Percentiles rank a stretch among this genome's conserved stretches.
Conservation (phyloP, 2,113 vertebrate genomes). For the Salvelinus fontinalis region DNA sequence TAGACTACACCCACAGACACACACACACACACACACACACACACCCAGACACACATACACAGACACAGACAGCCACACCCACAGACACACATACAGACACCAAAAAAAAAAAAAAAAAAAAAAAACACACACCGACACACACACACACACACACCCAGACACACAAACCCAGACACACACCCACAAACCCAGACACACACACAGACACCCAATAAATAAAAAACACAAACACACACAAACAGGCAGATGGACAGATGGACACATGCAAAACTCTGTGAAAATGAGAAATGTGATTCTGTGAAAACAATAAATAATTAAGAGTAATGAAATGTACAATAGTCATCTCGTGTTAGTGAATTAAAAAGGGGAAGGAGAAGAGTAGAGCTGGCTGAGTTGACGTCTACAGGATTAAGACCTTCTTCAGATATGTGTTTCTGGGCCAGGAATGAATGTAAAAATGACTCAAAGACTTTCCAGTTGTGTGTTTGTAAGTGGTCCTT, state of each 20-base stretch:
- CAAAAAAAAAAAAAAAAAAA: not conserved
- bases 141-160: constrained; percentile 1
- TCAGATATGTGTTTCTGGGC: constrained; percentile 26
- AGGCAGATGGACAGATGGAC: too few relatives aligned
- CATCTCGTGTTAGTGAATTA: not conserved
- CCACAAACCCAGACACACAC: constrained; percentile 3
- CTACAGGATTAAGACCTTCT: constrained; percentile 38
- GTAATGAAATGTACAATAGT: too few relatives aligned
- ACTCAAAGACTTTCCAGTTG: constrained; percentile 32
- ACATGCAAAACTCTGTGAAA: too few relatives aligned
- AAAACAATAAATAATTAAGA: too few relatives aligned
- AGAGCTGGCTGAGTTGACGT: constrained; percentile 12
- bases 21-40: constrained; percentile 11
- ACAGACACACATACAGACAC: not conserved
- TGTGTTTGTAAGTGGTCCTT: constrained; percentile 41
- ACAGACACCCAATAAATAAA: not conserved
- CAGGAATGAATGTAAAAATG: constrained; percentile 23
- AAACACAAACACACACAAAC: not conserved
- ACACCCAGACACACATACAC: not conserved
- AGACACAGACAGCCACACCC: constrained; percentile 3
- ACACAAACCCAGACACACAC: constrained; percentile 7
- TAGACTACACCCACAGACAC: constrained; percentile 1
- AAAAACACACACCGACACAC: not conserved
- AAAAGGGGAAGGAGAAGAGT: not conserved
- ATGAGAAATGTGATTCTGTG: too few relatives aligned